Evolutionary conservation across 2,797 vertebrate species (phyloP).

Genomic region (Fistularia tabacaria): DNA sequence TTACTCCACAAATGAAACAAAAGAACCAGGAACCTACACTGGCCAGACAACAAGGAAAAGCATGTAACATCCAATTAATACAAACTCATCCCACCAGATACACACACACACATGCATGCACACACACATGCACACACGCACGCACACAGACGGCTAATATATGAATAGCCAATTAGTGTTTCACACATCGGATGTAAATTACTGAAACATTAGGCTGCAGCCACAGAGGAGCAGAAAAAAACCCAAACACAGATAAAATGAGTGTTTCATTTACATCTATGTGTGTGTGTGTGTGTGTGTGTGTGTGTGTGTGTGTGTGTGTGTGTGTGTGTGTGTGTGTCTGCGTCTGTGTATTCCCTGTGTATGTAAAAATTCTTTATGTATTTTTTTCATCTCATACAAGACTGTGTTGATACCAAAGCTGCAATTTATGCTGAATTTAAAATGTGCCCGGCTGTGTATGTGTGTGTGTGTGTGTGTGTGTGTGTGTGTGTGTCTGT

Average conservation of each 20-base stretch:
- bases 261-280: conserved; percentile 15
- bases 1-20: conserved; percentile 45
- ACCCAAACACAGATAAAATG: conserved; percentile 20
- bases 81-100: conserved; percentile 42
- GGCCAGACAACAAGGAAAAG: conserved; percentile 31
- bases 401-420: too few relatives aligned
- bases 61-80: conserved; percentile 39
- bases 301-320: conserved; percentile 6
- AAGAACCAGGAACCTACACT: conserved; percentile 31
- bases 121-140: conserved; percentile 5
- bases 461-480: too few relatives aligned
- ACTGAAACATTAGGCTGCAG: conserved; percentile 33
- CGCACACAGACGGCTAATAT: conserved; percentile 24
- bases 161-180: conserved; percentile 49
- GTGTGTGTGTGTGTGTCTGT: too few relatives aligned
- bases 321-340: too few relatives aligned
- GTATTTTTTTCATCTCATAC: too few relatives aligned
- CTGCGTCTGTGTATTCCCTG: too few relatives aligned
- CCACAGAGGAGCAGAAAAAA: conserved; percentile 18
- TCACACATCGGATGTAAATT: conserved; percentile 32
- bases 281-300: conserved; percentile 10
- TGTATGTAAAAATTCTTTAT: too few relatives aligned
- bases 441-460: too few relatives aligned
- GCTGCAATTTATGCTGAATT: too few relatives aligned
- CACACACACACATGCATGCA: conserved; percentile 8